A percentile compares a stretch with the other conserved stretches of the same genome.
Conservation (phyloP, 92 coral and sea anemone species). For the Epizoanthus ramosus region DNA sequence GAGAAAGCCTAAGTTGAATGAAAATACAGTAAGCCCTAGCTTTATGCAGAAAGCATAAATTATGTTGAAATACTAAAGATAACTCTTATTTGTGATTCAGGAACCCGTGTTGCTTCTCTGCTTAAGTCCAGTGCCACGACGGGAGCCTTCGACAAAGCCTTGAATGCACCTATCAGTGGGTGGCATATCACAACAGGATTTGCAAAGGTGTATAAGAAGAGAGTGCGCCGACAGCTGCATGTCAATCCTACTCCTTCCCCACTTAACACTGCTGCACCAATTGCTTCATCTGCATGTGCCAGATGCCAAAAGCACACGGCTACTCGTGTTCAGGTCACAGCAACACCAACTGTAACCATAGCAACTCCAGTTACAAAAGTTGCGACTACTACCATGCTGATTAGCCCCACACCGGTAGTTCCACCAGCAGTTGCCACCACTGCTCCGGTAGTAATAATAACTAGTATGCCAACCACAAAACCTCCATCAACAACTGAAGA, state of each 20-base stretch:
- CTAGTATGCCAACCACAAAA: constrained; percentile 8
- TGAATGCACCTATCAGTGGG: constrained; percentile 80
- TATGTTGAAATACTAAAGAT: background rate
- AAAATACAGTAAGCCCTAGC: no score
- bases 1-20: no score
- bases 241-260: constrained; percentile 71
- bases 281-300: constrained; percentile 42
- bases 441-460: constrained; percentile 7
- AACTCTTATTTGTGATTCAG: constrained; percentile 33
- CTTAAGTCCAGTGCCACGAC: constrained; percentile 90
- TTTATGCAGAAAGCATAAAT: background rate
- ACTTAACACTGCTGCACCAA: constrained; percentile 34
- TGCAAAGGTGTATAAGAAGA: constrained; percentile 73
- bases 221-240: constrained; percentile 84
- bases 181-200: constrained; percentile 95
- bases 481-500: constrained; percentile 3
- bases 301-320: constrained; percentile 29
- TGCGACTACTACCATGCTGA: constrained; percentile 43
- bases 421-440: constrained; percentile 35
- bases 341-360: constrained; percentile 68
- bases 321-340: constrained; percentile 31
- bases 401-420: constrained; percentile 51
- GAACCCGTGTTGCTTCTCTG: constrained; percentile 74
- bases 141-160: constrained; percentile 71
- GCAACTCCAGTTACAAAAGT: constrained; percentile 60